phyloP scores from a whole-genome alignment of 2,888 invertebrate species.

The Priocnemis perturbator region DNA sequence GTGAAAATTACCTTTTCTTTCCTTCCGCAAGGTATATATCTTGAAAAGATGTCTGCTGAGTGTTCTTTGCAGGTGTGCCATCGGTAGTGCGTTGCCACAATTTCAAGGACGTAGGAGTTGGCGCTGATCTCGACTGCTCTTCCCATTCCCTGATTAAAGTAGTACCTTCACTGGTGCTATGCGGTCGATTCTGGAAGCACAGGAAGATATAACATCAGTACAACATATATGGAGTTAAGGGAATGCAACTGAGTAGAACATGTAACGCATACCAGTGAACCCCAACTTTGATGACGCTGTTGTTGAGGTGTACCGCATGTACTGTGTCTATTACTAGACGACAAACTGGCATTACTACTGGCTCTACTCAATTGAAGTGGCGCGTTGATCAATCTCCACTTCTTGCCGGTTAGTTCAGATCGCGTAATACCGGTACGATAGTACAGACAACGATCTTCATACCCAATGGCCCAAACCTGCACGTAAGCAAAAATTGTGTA shows the following conservation, averaged over 20 bases:
- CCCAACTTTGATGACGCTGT: slow-evolving; percentile 84
- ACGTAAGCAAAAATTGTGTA: not conserved
- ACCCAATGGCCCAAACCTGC: slow-evolving; percentile 81
- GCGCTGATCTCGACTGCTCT: slow-evolving; percentile 85
- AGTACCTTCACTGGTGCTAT: slow-evolving; percentile 78
- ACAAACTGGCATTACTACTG: slow-evolving; percentile 86
- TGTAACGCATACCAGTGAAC: slow-evolving; percentile 76
- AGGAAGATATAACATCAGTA: slow-evolving; percentile 20
- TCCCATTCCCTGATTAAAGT: slow-evolving; percentile 81
- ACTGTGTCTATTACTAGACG: slow-evolving; percentile 70
- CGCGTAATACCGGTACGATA: slow-evolving; percentile 86
- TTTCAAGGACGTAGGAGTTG: slow-evolving; percentile 82
- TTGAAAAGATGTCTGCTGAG: slow-evolving; percentile 67
- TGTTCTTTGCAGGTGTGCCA: slow-evolving; percentile 52
- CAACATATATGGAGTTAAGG: not conserved
- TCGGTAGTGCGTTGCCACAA: slow-evolving; percentile 68
- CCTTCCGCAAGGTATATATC: slow-evolving; percentile 65
- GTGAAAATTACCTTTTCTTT: slow-evolving; percentile 67
- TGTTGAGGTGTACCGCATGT: slow-evolving; percentile 71
- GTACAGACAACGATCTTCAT: slow-evolving; percentile 88
- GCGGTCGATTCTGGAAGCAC: slow-evolving; percentile 75
- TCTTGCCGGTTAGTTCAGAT: slow-evolving; percentile 89
- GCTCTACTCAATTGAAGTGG: slow-evolving; percentile 89
- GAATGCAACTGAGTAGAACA: slow-evolving; percentile 3
- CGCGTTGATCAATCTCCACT: slow-evolving; percentile 89